phyloP scores from a whole-genome alignment of 2,113 vertebrate species.

The Otocyon megalotis region DNA sequence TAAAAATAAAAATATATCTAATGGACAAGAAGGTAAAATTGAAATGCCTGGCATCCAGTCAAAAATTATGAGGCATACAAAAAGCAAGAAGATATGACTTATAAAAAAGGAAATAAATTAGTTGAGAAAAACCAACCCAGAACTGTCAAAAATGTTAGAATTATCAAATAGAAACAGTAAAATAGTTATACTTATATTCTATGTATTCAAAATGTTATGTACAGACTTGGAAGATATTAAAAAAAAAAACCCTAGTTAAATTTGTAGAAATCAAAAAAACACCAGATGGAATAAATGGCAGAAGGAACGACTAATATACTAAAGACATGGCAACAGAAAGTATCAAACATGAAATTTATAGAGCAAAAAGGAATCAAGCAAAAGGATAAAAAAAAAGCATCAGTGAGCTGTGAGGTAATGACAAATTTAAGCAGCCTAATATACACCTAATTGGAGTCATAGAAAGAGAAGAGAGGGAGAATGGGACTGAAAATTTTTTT shows the following conservation, averaged over 20 bases:
- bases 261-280: neutral
- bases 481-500: neutral
- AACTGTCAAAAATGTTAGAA: neutral
- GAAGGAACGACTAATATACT: neutral
- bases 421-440: neutral
- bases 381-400: neutral
- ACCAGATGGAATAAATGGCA: neutral
- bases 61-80: neutral
- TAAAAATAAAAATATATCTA: neutral
- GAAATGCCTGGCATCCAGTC: neutral
- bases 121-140: neutral
- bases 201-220: neutral
- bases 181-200: neutral
- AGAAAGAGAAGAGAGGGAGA: neutral
- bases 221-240: neutral
- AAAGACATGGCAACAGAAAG: neutral
- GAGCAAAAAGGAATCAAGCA: neutral
- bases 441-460: neutral
- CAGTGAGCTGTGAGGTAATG: neutral
- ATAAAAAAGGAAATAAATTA: neutral
- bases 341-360: neutral
- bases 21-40: neutral
- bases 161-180: neutral
- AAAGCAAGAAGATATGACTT: neutral
- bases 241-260: neutral